Evolutionary conservation across 2,113 vertebrate species (phyloP).

Genomic region (Mustelus asterias): DNA sequence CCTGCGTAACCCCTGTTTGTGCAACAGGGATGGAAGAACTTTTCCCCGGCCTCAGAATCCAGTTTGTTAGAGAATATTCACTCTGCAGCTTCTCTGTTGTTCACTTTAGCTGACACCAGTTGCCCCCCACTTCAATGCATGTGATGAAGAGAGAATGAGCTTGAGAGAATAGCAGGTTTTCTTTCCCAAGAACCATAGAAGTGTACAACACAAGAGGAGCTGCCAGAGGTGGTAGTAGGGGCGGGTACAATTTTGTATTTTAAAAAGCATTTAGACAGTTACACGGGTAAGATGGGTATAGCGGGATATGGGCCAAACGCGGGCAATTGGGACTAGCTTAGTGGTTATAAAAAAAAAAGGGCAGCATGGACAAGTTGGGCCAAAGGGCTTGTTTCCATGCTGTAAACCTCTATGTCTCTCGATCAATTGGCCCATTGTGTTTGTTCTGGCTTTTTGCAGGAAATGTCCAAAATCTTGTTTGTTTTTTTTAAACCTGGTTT

Average conservation of each 20-base stretch:
- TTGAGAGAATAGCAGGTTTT: not conserved
- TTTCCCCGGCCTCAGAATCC: not conserved
- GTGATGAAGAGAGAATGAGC: not conserved
- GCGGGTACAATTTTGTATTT: too few species aligned
- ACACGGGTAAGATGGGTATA: too few species aligned
- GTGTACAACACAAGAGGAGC: not conserved
- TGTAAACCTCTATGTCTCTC: too few species aligned
- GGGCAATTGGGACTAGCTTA: too few species aligned
- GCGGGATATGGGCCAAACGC: too few species aligned
- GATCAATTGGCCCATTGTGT: not conserved
- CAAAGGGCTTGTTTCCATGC: too few species aligned
- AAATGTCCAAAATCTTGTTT: not conserved
- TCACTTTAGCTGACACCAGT: not conserved
- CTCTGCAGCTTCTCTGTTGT: not conserved
- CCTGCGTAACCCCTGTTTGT: not conserved
- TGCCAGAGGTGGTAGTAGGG: too few species aligned
- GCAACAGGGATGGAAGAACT: not conserved
- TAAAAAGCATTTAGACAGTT: too few species aligned
- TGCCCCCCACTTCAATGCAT: not conserved
- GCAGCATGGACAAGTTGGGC: too few species aligned
- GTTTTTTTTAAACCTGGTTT: not conserved
- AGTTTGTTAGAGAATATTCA: not conserved
- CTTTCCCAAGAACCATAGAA: not conserved
- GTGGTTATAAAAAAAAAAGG: too few species aligned
- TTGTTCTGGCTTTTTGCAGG: not conserved